phyloP scores from a whole-genome alignment of 1,140 invertebrate species.

The Drosophila burlai region DNA sequence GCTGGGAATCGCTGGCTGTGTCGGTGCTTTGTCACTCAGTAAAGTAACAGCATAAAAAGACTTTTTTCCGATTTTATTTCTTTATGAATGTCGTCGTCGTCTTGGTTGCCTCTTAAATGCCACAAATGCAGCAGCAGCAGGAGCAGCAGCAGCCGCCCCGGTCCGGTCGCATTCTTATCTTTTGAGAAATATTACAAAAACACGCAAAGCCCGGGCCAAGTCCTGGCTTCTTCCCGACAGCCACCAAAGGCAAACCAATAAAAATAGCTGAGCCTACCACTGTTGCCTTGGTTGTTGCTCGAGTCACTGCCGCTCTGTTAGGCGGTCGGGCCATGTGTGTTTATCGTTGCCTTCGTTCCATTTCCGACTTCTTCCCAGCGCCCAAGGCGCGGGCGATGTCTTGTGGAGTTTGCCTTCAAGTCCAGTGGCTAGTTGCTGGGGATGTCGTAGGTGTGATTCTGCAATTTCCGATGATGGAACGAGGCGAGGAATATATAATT shows the following conservation, averaged over 20 bases:
- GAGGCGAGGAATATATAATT: background rate
- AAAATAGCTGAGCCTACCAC: constrained; percentile 44
- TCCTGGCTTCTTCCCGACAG: constrained; percentile 18
- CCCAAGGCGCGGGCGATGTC: constrained; percentile 22
- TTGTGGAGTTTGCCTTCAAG: constrained; percentile 4
- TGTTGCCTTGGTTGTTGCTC: background rate
- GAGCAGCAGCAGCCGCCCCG: constrained; percentile 50
- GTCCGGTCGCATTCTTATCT: constrained; percentile 84
- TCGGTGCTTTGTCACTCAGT: constrained; percentile 62
- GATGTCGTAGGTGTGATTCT: constrained; percentile 36
- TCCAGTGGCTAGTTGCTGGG: constrained; percentile 6
- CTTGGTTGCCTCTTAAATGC: constrained; percentile 42
- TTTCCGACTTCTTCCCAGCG: constrained; percentile 22
- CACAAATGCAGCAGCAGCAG: constrained; percentile 28
- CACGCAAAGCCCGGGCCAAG: constrained; percentile 74
- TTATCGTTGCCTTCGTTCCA: constrained; percentile 23
- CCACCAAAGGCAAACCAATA: constrained; percentile 36
- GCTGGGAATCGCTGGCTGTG: constrained; percentile 23
- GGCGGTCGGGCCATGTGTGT: constrained; percentile 6
- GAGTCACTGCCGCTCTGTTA: constrained; percentile 12
- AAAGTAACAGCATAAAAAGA: constrained; percentile 50
- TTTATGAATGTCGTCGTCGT: constrained; percentile 58
- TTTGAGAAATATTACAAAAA: constrained; percentile 85
- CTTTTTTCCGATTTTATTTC: constrained; percentile 65
- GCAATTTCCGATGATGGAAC: background rate